phyloP scores from a whole-genome alignment of 2,888 invertebrate genomes.

The Chrysolina oricalcia region DNA sequence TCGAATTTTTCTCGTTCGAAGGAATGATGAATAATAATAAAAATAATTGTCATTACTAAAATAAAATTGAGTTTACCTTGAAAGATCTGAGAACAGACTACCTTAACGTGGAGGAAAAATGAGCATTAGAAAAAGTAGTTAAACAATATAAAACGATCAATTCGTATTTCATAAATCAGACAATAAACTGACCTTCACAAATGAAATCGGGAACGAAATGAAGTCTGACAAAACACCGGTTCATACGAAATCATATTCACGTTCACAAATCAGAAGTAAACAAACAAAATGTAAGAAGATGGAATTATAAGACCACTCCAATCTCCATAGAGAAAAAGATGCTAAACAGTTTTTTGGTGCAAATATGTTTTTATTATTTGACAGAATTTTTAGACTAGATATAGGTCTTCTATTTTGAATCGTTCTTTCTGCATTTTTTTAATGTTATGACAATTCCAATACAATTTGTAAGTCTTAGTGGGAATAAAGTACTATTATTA shows the following conservation, averaged over 20 bases:
- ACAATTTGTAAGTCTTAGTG: too few relatives aligned
- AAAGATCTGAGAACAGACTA: constrained; percentile 31
- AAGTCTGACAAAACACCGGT: constrained; percentile 39
- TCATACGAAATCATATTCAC: constrained; percentile 32
- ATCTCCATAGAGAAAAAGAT: too few relatives aligned
- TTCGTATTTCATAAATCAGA: constrained; percentile 27
- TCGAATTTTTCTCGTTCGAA: neutral
- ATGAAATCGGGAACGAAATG: constrained; percentile 40
- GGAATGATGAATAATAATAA: neutral
- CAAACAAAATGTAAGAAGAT: too few relatives aligned
- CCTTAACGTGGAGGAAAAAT: too few relatives aligned
- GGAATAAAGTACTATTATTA: too few relatives aligned
- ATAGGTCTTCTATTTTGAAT: too few relatives aligned
- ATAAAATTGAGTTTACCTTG: neutral
- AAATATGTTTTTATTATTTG: too few relatives aligned
- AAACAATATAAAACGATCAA: constrained; percentile 33
- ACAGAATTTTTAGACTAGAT: too few relatives aligned
- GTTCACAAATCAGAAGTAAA: constrained; percentile 22
- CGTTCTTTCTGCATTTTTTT: too few relatives aligned
- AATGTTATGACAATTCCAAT: too few relatives aligned
- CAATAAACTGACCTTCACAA: constrained; percentile 31
- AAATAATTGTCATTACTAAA: neutral
- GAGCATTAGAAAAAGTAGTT: constrained; percentile 32
- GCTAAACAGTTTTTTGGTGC: too few relatives aligned
- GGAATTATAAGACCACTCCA: too few relatives aligned